phyloP scores from a whole-genome alignment of 1,140 invertebrate species.

The Aphis craccivora region DNA sequence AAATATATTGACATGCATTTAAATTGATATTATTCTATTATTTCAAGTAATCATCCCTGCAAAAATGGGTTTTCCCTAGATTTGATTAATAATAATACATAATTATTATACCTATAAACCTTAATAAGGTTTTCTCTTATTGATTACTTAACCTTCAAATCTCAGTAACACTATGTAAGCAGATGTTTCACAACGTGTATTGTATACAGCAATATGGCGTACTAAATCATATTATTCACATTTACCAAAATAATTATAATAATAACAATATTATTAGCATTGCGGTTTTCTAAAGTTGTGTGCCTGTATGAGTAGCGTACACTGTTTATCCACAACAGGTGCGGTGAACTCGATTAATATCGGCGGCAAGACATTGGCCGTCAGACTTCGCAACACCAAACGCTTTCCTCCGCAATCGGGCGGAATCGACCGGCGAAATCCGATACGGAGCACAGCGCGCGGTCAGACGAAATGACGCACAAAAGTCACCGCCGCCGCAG shows the following conservation, averaged over 20 bases:
- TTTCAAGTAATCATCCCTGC: background rate
- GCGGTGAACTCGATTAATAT: conserved; percentile 17
- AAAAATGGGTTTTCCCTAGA: background rate
- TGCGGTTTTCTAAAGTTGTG: background rate
- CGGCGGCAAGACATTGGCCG: background rate
- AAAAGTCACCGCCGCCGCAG: background rate
- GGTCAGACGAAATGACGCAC: background rate
- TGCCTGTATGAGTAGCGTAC: background rate
- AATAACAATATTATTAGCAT: background rate
- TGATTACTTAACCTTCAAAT: background rate
- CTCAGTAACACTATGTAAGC: background rate
- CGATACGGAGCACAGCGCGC: background rate
- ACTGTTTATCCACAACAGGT: background rate
- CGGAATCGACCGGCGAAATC: conserved; percentile 27
- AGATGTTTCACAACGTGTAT: background rate
- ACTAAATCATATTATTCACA: background rate
- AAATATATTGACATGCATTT: too few species aligned
- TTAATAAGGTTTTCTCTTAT: background rate
- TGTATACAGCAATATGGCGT: too few species aligned
- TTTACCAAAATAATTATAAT: background rate
- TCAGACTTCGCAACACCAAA: background rate
- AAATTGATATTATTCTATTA: background rate
- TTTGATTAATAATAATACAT: background rate
- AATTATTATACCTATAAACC: too few species aligned
- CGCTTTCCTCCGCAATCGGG: background rate